Evolutionary conservation across 2,888 invertebrate genomes (phyloP).

Genomic region (Acheta domesticus): DNA sequence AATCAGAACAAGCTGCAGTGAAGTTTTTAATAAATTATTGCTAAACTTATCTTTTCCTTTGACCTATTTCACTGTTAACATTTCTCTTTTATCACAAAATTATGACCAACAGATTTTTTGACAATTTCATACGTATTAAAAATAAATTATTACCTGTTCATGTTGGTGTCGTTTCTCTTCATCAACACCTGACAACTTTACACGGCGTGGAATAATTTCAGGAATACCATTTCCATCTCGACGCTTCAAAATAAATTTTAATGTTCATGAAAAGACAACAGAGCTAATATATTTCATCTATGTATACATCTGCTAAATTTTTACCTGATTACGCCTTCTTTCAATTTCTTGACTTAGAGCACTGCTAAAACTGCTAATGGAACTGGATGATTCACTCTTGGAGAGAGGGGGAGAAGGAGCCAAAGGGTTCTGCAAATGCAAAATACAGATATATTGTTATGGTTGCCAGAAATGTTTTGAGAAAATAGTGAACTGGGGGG

Average conservation of each 20-base stretch:
- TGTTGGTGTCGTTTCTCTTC: conserved; percentile 67
- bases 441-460: no score
- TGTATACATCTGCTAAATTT: conserved; percentile 19
- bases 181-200: conserved; percentile 51
- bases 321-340: conserved; percentile 61
- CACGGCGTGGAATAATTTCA: conserved; percentile 48
- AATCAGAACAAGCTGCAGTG: no score
- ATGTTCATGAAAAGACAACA: neutral
- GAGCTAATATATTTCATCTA: neutral
- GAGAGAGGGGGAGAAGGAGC: conserved; percentile 40
- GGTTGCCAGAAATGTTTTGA: no score
- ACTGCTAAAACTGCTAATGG: conserved; percentile 59
- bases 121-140: no score
- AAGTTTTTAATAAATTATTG: no score
- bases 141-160: conserved; percentile 50
- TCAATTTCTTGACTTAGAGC: conserved; percentile 69
- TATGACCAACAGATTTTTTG: no score
- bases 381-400: conserved; percentile 47
- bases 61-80: no score
- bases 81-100: no score
- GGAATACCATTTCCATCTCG: conserved; percentile 44
- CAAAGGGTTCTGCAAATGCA: neutral
- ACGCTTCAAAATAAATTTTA: conserved; percentile 25
- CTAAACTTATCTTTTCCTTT: no score
- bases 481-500: no score